Base-by-base conservation (phyloP, 2,888 invertebrate species). In the Anthophora plumipes region DNA sequence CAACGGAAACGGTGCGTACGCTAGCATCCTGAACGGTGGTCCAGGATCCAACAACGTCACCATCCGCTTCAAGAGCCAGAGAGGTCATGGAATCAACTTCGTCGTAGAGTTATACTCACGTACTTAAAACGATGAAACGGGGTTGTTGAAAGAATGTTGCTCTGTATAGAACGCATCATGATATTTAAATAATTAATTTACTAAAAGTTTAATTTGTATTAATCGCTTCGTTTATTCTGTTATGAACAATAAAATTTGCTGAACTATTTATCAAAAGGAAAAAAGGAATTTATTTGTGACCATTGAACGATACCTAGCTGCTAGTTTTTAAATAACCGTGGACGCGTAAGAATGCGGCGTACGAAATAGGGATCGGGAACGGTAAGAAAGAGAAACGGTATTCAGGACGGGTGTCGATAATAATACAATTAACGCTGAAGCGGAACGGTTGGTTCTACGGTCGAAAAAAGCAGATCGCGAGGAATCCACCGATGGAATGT, bases 1-100 rank as follows among this genome's bases (percentile, higher is more conserved):
- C 48, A 91, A 94, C 48, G 94, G 94, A 0, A 92, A 93, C 0
- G 94, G 94, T 9, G 95, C 94, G 20, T 91, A 88, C 74, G 93
- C 93, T 1, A 91, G 87, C 7, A 79, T 94, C 0, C 46, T 88
- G 0, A 52, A 54, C 0, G 95, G 95, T 43, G 95, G 95, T 12
- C 93, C 94, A 0, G 92, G 92, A 5, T 70, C 80, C 60, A 89
- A 69, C 11, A 89, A 86, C 41, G 93, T 92, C 1, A 92, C 92
- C 0, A 74, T 95, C 0, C 92, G 91, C 48, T 93, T 94, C 86
- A 94, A 93, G 84, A 94, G 94, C 31, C 92, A 93, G 80, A 90
- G 94, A 20, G 91, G 93, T 22, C 91, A 92, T 57, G 92, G 93
- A 25, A 92, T 95, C 77, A 93, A 94, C 82, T 94, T 94, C 81